A percentile compares a stretch with the other conserved stretches of the same genome.
Evolutionary conservation across 1,140 invertebrate genomes (phyloP).

Genomic region (Steinernema feltiae): DNA sequence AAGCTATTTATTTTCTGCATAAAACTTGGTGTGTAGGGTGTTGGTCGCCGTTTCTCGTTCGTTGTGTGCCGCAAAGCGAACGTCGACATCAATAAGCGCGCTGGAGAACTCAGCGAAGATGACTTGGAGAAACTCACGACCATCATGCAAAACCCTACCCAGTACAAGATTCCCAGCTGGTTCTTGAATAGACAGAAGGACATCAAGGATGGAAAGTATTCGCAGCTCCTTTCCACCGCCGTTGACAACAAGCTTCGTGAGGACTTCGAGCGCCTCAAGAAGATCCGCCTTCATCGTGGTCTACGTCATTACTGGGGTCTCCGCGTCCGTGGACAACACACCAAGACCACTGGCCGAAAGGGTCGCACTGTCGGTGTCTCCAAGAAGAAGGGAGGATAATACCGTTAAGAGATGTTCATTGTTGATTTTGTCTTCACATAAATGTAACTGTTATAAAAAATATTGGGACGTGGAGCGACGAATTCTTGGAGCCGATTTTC

Average conservation of each 20-base stretch:
- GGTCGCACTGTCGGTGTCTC: conserved; percentile 83
- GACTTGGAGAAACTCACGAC: conserved; percentile 88
- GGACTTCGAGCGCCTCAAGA: conserved; percentile 93
- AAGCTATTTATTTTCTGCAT: not conserved
- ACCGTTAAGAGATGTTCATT: too few relatives aligned
- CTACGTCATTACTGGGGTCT: conserved; percentile 96
- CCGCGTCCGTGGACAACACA: conserved; percentile 93
- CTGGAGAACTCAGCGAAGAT: conserved; percentile 92
- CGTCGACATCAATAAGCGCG: conserved; percentile 87
- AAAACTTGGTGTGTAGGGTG: conserved; percentile 65
- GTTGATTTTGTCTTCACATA: too few relatives aligned
- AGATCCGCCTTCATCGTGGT: conserved; percentile 85
- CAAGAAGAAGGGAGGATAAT: conserved; percentile 52
- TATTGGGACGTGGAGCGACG: too few relatives aligned
- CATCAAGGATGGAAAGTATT: conserved; percentile 93
- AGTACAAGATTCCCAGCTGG: conserved; percentile 98
- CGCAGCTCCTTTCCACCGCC: conserved; percentile 77
- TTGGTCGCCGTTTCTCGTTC: conserved; percentile 88
- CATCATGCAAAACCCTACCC: conserved; percentile 88
- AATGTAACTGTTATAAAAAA: too few relatives aligned
- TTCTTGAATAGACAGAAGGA: conserved; percentile 98
- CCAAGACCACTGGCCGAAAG: conserved; percentile 92
- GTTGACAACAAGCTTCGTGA: conserved; percentile 95
- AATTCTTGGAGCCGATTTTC: too few relatives aligned
- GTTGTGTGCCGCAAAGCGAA: conserved; percentile 95